Evolutionary conservation across 2,113 vertebrate genomes (phyloP), one percentile per base, ranked within the genome.

Genomic region (Microtus richardsoni): DNA sequence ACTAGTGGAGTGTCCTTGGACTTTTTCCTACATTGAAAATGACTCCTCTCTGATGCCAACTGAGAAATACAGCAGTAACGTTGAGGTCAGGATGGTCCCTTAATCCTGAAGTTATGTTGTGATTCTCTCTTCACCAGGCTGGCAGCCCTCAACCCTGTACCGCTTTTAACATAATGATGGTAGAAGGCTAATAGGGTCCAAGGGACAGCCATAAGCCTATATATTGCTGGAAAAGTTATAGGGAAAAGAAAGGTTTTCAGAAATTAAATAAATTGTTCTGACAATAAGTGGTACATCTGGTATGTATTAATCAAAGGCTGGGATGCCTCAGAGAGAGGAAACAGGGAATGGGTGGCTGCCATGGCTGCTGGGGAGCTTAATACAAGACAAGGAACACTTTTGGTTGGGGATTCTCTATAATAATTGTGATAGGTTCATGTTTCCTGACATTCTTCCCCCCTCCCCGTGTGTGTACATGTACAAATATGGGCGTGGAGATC

Each of bases 261-360:
- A 95, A 87, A 92, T 90, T 73, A 93, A 97, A 95, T 88, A 86
- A 92, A 94, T 78, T 91, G 12, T 86, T 90, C 77, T 74, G 75
- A 93, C 86, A 95, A 44, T 79, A 87, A 89, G 44, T 5, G 44
- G 78, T 78, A 44, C 82, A 93, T 94, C 88, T 95, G 80, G 79
- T 22, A 5, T 30, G 47, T 82, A 93, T 88, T 97, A 62, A 96
- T 93, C 83, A 93, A 85, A 90, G 47, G 10, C 68, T 66, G 22
- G 39, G 39, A 5, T 68, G 33, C 21, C 30, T 24, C 28, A 33
- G 6, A 47, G 36, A 68, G 33, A 95, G 44, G 58, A 93, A 36
- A 4, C 22, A 24, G 60, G 64, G n/a, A 5, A 19, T n/a, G 66
- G 52, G 66, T 94, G 74, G 71, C 71, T 75, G 71, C 30, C 22